These are phyloP conservation scores for Chrysolina oricalcia DNA, from an alignment of 2,888 invertebrate genomes.

Conservation along the genomic window DNA sequence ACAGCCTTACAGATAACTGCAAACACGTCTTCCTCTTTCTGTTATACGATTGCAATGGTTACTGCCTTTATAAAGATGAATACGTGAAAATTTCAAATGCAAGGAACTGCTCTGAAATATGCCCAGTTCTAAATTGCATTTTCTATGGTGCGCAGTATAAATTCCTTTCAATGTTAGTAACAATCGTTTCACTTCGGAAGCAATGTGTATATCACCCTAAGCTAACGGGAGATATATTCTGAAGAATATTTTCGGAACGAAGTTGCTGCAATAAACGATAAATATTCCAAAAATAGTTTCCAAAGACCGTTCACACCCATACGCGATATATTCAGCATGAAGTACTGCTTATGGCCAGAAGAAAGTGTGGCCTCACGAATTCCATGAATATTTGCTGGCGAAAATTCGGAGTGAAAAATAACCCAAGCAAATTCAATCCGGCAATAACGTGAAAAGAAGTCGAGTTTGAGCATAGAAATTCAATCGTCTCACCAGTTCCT, in stretches of 20 bases:
- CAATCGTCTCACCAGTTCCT: no score
- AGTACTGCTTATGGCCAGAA: not conserved
- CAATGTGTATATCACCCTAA: not conserved
- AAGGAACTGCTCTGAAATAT: no score
- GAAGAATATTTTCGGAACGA: not conserved
- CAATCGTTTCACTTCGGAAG: not conserved
- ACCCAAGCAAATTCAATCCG: not conserved
- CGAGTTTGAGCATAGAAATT: no score
- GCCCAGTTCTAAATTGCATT: no score
- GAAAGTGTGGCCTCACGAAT: not conserved
- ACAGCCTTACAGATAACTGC: no score
- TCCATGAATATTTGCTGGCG: not conserved
- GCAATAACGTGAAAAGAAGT: no score
- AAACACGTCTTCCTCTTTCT: no score
- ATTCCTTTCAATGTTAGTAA: not conserved
- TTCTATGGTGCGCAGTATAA: no score
- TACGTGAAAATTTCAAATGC: no score
- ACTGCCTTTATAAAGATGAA: no score
- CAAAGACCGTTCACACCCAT: not conserved
- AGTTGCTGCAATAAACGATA: conserved; percentile 2
- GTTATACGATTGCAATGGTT: no score
- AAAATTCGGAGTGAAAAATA: not conserved
- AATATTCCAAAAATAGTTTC: conserved; percentile 1
- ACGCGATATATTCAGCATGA: not conserved
- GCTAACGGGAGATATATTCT: not conserved